Evolutionary conservation across 2,888 invertebrate genomes (phyloP).

Genomic region (Pachymerium ferrugineum): DNA sequence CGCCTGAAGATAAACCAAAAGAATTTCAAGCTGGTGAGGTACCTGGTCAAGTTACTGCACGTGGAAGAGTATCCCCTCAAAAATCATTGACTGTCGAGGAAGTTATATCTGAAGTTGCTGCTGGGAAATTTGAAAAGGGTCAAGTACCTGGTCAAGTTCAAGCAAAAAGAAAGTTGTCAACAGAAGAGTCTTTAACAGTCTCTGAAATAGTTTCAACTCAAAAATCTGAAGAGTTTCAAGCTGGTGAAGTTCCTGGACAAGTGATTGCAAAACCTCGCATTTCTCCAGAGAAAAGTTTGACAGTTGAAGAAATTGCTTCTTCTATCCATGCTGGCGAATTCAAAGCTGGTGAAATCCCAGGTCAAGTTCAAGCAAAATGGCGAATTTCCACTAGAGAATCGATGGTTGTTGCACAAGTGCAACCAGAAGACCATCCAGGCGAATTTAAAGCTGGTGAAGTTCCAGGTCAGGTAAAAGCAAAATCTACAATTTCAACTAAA

Average conservation of each 20-base stretch:
- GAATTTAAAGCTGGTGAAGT: constrained; percentile 33
- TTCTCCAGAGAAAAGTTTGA: constrained; percentile 39
- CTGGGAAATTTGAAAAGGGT: background rate
- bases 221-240: background rate
- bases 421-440: background rate
- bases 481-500: constrained; percentile 33
- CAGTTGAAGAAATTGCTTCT: constrained; percentile 37
- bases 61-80: constrained; percentile 34
- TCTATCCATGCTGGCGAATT: constrained; percentile 45
- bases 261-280: constrained; percentile 33
- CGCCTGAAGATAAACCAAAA: constrained; percentile 42
- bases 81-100: constrained; percentile 36
- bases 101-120: constrained; percentile 17
- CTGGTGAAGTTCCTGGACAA: constrained; percentile 32
- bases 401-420: constrained; percentile 3
- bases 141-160: constrained; percentile 24
- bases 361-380: background rate
- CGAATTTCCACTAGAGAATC: background rate
- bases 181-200: constrained; percentile 29
- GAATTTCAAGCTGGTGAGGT: constrained; percentile 41
- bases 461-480: constrained; percentile 36
- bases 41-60: constrained; percentile 5
- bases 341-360: constrained; percentile 41
- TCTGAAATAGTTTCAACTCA: constrained; percentile 27
- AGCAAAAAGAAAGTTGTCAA: constrained; percentile 11